A percentile compares a stretch with the other conserved stretches of the same genome.
Evolutionary conservation across 2,888 invertebrate species (phyloP).

Genomic region (Helleia helle): DNA sequence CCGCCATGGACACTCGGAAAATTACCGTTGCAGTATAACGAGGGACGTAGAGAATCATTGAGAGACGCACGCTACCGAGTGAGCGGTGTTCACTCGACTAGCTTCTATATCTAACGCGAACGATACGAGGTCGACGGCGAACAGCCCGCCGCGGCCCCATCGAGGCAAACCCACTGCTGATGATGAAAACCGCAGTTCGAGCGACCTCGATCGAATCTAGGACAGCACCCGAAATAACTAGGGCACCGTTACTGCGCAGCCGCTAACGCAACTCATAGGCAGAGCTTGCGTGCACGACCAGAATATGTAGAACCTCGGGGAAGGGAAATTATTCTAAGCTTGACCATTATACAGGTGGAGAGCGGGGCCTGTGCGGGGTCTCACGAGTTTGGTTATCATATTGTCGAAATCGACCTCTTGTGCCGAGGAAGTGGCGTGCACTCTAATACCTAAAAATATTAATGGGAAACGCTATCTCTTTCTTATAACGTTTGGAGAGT

Average conservation of each 20-base stretch:
- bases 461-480: constrained; percentile 11
- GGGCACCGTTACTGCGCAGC: constrained; percentile 64
- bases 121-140: constrained; percentile 37
- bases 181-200: constrained; percentile 59
- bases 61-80: constrained; percentile 29
- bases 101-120: constrained; percentile 36
- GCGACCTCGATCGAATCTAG: constrained; percentile 63
- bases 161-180: constrained; percentile 55
- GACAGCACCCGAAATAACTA: constrained; percentile 69
- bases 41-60: constrained; percentile 24
- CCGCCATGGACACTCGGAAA: too few species aligned
- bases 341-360: not conserved
- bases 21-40: constrained; percentile 24
- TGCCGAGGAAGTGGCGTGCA: constrained; percentile 34
- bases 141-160: constrained; percentile 58
- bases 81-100: constrained; percentile 16
- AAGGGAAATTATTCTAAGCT: constrained; percentile 8
- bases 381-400: constrained; percentile 25
- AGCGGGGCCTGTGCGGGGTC: constrained; percentile 21
- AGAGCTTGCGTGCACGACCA: too few species aligned
- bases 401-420: constrained; percentile 50
- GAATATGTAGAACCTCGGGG: constrained; percentile 27
- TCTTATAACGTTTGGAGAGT: not conserved
- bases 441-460: constrained; percentile 15
- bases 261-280: constrained; percentile 50